Base-by-base conservation (phyloP, 2,113 vertebrate genomes). In the Anhinga rufa region DNA sequence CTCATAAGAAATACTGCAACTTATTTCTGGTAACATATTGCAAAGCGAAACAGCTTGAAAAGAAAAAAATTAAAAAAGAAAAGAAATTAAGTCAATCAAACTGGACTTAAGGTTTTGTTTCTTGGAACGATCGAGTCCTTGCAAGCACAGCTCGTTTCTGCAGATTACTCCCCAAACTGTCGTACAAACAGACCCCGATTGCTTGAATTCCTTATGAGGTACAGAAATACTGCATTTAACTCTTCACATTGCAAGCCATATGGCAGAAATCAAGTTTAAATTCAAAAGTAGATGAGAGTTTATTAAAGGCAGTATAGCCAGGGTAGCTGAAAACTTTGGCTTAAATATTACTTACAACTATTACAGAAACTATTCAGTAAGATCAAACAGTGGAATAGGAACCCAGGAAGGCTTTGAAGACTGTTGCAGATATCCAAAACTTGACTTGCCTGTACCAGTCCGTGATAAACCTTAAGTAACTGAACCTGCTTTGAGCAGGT, bases 121-220 rank as follows among this genome's bases (percentile, higher is more conserved):
- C 94, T 97, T 97, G 96, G 97, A 98, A 98, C 97, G 96, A 98
- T 97, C 97, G 92, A 98, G 98, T 98, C 98, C 98, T 98, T 85
- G 98, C 98, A 98, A 98, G 98, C 98, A 98, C 98, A 98, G 98
- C 98, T 98, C 97, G 87, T 98, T 98, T 98, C 98, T 95, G 98
- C 97, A 98, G 98, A 98, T 97, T 98, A 98, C 97, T 98, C 97
- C 97, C 98, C 98, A 96, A 98, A 98, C 82, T 92, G 96, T 97
- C 60, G 94, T 98, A 98, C 98, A 98, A 98, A 98, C 97, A 98
- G 97, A 98, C 98, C 98, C 97, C 95, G 90, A 96, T 98, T 76
- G 95, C 97, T 96, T 97, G 97, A 97, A 98, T 96, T 98, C 97
- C 97, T 98, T 97, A 97, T 97, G 97, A 77, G 34, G 38, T 76